Conservation (phyloP, 2,888 invertebrate species). For the Bombylius major region DNA sequence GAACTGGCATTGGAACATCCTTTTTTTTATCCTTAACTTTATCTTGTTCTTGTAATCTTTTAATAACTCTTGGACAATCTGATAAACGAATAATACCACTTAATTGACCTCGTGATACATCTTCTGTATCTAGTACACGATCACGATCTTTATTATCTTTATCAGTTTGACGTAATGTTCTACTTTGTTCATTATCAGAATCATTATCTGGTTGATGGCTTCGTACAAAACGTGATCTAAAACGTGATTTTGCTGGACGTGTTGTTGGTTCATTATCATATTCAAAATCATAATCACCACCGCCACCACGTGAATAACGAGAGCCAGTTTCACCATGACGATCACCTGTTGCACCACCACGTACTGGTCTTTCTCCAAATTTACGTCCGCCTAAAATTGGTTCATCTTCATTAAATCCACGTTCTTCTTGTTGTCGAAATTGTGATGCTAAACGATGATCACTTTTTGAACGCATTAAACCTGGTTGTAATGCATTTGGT, state of each 20-base stretch:
- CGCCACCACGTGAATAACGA: slow-evolving; percentile 39
- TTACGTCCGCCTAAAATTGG: slow-evolving; percentile 61
- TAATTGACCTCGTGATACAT: slow-evolving; percentile 71
- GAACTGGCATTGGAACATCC: slow-evolving; percentile 44
- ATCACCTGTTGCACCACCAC: slow-evolving; percentile 32
- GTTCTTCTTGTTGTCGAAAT: slow-evolving; percentile 74
- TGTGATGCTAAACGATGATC: slow-evolving; percentile 83
- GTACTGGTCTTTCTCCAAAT: slow-evolving; percentile 56
- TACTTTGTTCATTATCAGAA: slow-evolving; percentile 57
- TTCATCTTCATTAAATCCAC: slow-evolving; percentile 54
- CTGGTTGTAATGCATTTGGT: slow-evolving; percentile 54
- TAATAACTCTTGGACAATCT: slow-evolving; percentile 81
- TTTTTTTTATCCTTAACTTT: slow-evolving; percentile 66
- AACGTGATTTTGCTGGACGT: slow-evolving; percentile 51
- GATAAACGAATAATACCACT: slow-evolving; percentile 79
- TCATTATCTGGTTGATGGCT: slow-evolving; percentile 60
- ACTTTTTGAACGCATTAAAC: slow-evolving; percentile 83
- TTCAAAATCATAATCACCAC: slow-evolving; percentile 54
- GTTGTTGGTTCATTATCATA: slow-evolving; percentile 50
- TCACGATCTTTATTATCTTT: slow-evolving; percentile 53
- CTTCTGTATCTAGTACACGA: slow-evolving; percentile 74
- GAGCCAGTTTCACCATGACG: slow-evolving; percentile 35
- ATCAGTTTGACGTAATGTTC: slow-evolving; percentile 50
- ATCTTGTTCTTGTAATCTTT: slow-evolving; percentile 72
- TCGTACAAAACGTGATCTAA: slow-evolving; percentile 56